These are phyloP conservation scores for Propithecus deckenii DNA, from an alignment of 2,797 vertebrate genomes.

Conservation along the genomic window DNA sequence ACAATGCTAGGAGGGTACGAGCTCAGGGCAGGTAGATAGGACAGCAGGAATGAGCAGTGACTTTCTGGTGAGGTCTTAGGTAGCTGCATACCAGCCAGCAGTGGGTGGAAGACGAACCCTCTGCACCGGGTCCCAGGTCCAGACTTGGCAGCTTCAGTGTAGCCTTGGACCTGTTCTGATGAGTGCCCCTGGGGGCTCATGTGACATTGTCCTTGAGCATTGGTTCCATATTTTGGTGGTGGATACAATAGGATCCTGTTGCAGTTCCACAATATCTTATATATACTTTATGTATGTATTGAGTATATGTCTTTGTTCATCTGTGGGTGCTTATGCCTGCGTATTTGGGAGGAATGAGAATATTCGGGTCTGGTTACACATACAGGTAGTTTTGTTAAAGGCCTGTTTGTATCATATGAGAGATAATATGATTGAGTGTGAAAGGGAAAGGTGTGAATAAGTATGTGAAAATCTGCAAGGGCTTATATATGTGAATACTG, in stretches of 20 bases:
- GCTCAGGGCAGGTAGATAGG: neutral
- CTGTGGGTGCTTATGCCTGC: neutral
- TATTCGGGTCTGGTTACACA: neutral
- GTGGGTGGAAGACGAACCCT: neutral
- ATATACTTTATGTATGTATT: neutral
- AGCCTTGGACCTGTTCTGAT: neutral
- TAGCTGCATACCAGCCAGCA: neutral
- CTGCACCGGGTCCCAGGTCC: neutral
- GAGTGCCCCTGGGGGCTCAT: neutral
- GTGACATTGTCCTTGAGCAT: neutral
- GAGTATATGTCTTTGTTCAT: neutral
- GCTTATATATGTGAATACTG: neutral
- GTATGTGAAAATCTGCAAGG: neutral
- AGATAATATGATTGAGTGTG: neutral
- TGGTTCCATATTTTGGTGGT: neutral
- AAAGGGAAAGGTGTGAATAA: neutral
- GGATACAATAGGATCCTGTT: neutral
- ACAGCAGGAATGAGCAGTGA: neutral
- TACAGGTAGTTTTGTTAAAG: slow-evolving; percentile 15
- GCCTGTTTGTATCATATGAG: neutral
- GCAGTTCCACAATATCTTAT: neutral
- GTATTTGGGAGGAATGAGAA: neutral
- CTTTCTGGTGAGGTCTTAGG: neutral
- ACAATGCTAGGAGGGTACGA: neutral
- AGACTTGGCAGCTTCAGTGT: neutral